Evolutionary conservation across 2,797 vertebrate species (phyloP), one percentile per base, ranked within the genome.

Genomic region (Geotrypetes seraphini): DNA sequence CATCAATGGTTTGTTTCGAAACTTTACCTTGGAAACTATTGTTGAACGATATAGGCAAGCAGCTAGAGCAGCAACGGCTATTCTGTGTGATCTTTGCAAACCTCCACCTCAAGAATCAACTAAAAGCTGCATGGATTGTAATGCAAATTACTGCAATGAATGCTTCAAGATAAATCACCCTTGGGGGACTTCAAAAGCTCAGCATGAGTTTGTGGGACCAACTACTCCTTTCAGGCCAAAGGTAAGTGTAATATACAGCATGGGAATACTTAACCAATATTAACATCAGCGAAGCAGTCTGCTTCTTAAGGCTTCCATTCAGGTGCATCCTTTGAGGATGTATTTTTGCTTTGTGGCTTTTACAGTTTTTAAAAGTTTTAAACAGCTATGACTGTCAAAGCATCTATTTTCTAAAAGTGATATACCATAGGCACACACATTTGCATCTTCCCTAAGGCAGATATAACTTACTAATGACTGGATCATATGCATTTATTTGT

Each of bases 121-220:
- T 0, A 98, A 98, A 75, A 98, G 92, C 73, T 99, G 96, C 62
- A 85, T 96, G 90, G 96, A 98, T 75, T 99, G 96, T 66, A 91
- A 89, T 56, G 90, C 90, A 3, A 99, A 90, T 73, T 98, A 87
- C 61, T 99, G 96, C 56, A 99, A 98, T 0, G 91, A 97, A 41
- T 97, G 94, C 66, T 99, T 96, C 73, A 99, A 99, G 69, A 55
- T 93, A 27, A 75, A 97, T 53, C 94, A 99, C 52, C 96, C 96
- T 0, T 99, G 94, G 96, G 93, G 95, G 2, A 97, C 92, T 0
- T 70, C 84, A 26, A 96, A 89, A 68, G 96, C 96, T 18, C 95
- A 97, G 56, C 95, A 99, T 3, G 95, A 98, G 42, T 98, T 92
- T 3, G 91, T 92, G 17, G 92, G 89, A 11, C 95, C 96, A 63